Base-by-base conservation (phyloP, 2,113 vertebrate species). In the Cyanoramphus novaezelandiae region DNA sequence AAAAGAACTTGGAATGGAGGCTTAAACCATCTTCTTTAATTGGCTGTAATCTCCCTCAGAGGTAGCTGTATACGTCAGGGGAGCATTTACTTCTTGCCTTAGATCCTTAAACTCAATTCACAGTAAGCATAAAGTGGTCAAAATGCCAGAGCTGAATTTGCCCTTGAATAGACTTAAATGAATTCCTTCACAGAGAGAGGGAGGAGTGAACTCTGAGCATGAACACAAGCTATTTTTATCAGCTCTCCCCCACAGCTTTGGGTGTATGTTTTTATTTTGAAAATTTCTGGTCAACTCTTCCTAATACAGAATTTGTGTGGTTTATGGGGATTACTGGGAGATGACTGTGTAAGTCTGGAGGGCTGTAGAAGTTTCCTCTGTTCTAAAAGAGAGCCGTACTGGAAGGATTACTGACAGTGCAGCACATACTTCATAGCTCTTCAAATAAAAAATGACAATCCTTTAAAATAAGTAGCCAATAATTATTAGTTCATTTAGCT, bases 401-500 rank as follows among this genome's bases (percentile, higher is more conserved):
- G 43, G 28, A 81, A 79, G 35, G 62, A 50, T 60, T 86, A 75
- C 31, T 8, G 4, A 44, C 12, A 78, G 46, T 41, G 25, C 59
- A 83, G 52, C 37, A 53, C 29, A 41, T 84, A 69, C 74, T 72
- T 84, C 44, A 21, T 64, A 63, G 41, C 55, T 87, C 76, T 69
- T 71, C 71, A 86, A 97, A 85, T 83, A 76, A 91, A 95, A 93
- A 79, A 65, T 43, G 23, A 4, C 35, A 93, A 24, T 43, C 52
- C 64, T 94, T 96, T 60, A 72, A 93, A 95, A 82, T 43, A 93
- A 94, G 37, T 82, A 80, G 64, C 13, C 13, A 33, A 70, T 87
- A 69, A 71, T 94, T 96, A 81, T 90, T 91, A 89, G 92, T 88
- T 92, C 35, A 80, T 94, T 91, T 95, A 71, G n/a, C 65, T 84